Evolutionary conservation across 2,113 vertebrate species (phyloP).

Genomic region (Lepidothrix coronata): DNA sequence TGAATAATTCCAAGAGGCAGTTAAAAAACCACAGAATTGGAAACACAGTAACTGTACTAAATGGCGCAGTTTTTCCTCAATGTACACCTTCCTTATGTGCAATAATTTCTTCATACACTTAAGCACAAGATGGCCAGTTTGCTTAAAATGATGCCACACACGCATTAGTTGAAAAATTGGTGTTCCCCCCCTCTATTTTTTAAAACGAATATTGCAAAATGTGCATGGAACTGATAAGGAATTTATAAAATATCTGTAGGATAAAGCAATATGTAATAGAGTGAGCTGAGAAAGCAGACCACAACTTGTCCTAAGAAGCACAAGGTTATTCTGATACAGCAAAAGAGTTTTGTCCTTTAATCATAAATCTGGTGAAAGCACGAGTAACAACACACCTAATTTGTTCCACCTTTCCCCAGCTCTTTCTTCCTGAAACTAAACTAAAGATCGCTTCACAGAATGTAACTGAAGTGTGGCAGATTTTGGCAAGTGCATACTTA

Average conservation of each 20-base stretch:
- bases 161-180: not conserved
- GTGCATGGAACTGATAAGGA: not conserved
- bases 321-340: not conserved
- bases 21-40: not conserved
- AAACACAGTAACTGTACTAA: not conserved
- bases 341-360: not conserved
- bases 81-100: not conserved
- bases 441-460: not conserved
- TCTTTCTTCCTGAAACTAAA: slow-evolving; percentile 9
- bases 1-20: not conserved
- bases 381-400: not conserved
- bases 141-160: not conserved
- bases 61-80: not conserved
- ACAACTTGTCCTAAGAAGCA: not conserved
- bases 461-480: not conserved
- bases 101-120: not conserved
- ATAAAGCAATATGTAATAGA: not conserved
- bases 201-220: not conserved
- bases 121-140: not conserved
- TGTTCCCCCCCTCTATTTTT: not conserved
- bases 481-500: slow-evolving; percentile 24
- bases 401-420: not conserved
- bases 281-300: not conserved
- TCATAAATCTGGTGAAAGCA: not conserved
- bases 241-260: not conserved